A percentile compares a stretch with the other conserved stretches of the same genome.
These are phyloP conservation scores for Corythoichthys intestinalis DNA, from an alignment of 2,113 vertebrate species.

Conservation along the genomic window DNA sequence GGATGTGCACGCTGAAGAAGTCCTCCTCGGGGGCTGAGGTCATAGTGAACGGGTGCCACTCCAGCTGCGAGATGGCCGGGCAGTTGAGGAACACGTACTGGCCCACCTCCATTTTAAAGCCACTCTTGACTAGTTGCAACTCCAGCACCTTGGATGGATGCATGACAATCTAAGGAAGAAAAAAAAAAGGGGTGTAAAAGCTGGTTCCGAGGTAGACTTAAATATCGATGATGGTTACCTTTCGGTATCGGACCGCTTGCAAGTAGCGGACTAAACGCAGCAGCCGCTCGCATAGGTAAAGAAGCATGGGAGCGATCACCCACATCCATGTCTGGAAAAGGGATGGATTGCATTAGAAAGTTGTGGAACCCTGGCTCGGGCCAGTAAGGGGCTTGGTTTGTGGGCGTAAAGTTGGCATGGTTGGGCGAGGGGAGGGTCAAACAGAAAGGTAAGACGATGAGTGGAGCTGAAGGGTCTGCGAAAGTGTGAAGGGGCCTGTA, in stretches of 20 bases:
- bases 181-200: background rate
- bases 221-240: constrained; percentile 64
- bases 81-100: constrained; percentile 92
- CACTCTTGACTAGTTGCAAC: constrained; percentile 84
- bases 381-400: too few relatives aligned
- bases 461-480: too few relatives aligned
- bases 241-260: constrained; percentile 81
- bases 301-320: constrained; percentile 80
- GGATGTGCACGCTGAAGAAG: constrained; percentile 85
- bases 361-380: too few relatives aligned
- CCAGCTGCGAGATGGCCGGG: constrained; percentile 78
- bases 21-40: constrained; percentile 89
- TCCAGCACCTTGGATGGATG: constrained; percentile 87
- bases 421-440: too few relatives aligned
- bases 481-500: too few relatives aligned
- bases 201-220: too few relatives aligned
- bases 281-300: constrained; percentile 83
- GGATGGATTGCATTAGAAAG: too few relatives aligned
- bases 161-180: constrained; percentile 75
- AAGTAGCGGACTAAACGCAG: constrained; percentile 79
- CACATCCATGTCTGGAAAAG: constrained; percentile 85
- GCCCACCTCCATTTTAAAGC: constrained; percentile 88
- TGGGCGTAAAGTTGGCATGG: too few relatives aligned
- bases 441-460: too few relatives aligned
- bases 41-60: constrained; percentile 95